These are phyloP conservation scores for Busseola fusca DNA, from an alignment of 2,888 invertebrate genomes.

Conservation along the genomic window DNA sequence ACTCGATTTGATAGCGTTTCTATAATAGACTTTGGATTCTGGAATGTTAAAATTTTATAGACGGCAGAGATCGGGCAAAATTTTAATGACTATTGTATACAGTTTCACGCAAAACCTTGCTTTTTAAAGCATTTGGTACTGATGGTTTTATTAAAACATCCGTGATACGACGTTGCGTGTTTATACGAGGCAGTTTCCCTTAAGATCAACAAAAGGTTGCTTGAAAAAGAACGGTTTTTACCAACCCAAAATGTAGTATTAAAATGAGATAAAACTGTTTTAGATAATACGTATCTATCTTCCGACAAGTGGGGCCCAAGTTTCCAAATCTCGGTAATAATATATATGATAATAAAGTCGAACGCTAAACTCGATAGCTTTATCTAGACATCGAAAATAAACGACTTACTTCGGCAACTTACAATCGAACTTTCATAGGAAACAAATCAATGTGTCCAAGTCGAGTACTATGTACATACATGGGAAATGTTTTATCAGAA, in stretches of 20 bases:
- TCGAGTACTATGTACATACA: neutral
- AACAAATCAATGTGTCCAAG: neutral
- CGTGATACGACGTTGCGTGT: neutral
- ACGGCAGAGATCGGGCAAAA: neutral
- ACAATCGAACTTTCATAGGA: slow-evolving; percentile 12
- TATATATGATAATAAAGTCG: neutral
- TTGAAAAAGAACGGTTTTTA: neutral
- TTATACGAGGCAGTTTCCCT: neutral
- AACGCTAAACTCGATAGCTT: slow-evolving; percentile 5
- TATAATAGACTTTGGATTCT: slow-evolving; percentile 9
- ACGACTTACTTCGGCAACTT: slow-evolving; percentile 23
- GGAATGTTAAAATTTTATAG: slow-evolving; percentile 6
- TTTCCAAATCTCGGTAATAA: slow-evolving; percentile 10
- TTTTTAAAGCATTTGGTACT: neutral
- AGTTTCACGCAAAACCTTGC: neutral
- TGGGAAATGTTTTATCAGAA: neutral
- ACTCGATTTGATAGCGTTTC: slow-evolving; percentile 35
- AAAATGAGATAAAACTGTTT: neutral
- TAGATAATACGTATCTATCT: neutral
- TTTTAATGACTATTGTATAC: neutral
- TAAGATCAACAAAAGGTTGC: neutral
- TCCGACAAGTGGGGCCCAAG: neutral
- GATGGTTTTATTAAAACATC: neutral
- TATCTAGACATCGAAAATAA: slow-evolving; percentile 10
- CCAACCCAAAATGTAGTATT: neutral